Evolutionary conservation across 2,888 invertebrate genomes (phyloP), one percentile per base, ranked within the genome.

Genomic region (Hirtodrosophila cameraria): DNA sequence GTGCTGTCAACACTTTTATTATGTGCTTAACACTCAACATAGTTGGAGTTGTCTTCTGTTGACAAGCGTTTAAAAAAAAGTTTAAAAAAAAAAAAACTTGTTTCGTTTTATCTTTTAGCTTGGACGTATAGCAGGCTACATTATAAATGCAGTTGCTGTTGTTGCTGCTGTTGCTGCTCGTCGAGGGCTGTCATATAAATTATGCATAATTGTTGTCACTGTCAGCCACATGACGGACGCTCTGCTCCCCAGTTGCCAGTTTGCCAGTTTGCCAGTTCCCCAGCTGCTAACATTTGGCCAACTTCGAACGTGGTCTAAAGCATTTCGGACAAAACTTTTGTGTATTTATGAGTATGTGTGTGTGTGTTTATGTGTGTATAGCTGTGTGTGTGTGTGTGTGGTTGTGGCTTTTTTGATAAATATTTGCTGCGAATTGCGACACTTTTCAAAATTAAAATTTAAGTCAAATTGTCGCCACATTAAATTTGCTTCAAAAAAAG

Each of bases 201-300:
- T 79, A 82, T 85, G 82, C 82, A 79, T 76, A 82, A 77, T 85
- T 79, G 80, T 63, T 79, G 82, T 67, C 77, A 74, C 75, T 61
- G 63, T 54, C 72, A 57, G 55, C 33, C 30, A 25, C 31, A 9
- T 15, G 18, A 35, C 30, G 27, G n/a, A n/a, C n/a, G n/a, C n/a
- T n/a, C 41, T 20, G 4, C 54, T 13, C 42, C 31, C 8, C 23
- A 52, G 39, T 36, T 55, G 55, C 43, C 49, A 11, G 52, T 2
- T 27, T 27, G 35, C n/a, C 49, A 33, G 15, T 36, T 46, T n/a
- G n/a, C n/a, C n/a, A n/a, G n/a, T n/a, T 35, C 13, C 18, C 53
- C 33, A 20, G 27, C 15, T 12, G 28, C 30, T 31, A 6, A 5
- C 13, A 12, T 45, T 52, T 53, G 52, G 41, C 23, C 42, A 38